These are phyloP conservation scores for Cynopterus brachyotis DNA, from an alignment of 2,113 vertebrate species.

Conservation along the genomic window DNA sequence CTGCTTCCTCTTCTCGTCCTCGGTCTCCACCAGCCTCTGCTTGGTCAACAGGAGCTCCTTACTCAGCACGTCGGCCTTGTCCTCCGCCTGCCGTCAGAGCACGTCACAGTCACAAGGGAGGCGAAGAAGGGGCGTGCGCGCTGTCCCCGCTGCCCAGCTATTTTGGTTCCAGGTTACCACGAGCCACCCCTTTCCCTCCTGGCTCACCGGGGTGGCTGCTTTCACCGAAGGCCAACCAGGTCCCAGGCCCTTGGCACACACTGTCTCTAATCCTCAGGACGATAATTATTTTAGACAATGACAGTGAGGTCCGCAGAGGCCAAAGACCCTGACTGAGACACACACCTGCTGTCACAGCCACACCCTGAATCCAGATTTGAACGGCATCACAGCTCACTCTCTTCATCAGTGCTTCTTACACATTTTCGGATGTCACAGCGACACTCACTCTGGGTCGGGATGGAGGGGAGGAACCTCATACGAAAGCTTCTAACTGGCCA, in stretches of 20 bases:
- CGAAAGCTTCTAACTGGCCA: background rate
- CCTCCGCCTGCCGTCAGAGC: slow-evolving; percentile 89
- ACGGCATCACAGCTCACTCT: background rate
- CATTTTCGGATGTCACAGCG: background rate
- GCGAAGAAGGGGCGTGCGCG: accelerated
- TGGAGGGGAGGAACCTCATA: background rate
- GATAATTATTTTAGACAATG: background rate
- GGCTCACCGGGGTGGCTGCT: background rate
- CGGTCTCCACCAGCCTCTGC: slow-evolving; percentile 95
- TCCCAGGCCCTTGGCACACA: background rate
- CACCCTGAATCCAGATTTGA: background rate
- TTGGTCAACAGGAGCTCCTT: slow-evolving; percentile 97
- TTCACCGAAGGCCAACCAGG: background rate
- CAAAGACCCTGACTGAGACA: background rate
- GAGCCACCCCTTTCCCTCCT: background rate
- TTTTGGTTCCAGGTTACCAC: background rate
- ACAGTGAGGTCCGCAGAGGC: background rate
- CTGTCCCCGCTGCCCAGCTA: background rate
- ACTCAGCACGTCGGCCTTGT: slow-evolving; percentile 97
- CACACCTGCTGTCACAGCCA: background rate
- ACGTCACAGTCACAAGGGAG: background rate
- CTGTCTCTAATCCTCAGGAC: background rate
- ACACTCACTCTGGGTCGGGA: background rate
- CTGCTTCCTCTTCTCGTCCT: slow-evolving; percentile 96
- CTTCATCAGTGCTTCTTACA: background rate